Evolutionary conservation across 2,113 vertebrate genomes (phyloP).

Genomic region (Pseudois nayaur): DNA sequence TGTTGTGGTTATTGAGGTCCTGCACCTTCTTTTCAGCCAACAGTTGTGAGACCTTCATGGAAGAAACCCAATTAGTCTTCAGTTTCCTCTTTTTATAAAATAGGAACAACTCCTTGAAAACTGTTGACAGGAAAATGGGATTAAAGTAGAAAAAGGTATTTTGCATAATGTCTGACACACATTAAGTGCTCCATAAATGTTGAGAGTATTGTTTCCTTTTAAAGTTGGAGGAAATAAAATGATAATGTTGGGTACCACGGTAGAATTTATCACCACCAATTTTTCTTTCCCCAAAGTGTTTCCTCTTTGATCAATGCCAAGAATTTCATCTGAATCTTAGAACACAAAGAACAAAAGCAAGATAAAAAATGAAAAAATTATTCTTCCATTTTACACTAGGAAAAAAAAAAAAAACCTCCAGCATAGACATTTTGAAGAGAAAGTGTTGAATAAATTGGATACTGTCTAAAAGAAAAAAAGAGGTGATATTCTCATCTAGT

Average conservation of each 20-base stretch:
- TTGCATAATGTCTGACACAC: neutral
- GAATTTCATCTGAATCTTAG: neutral
- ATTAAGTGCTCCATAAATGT: neutral
- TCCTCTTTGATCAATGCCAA: neutral
- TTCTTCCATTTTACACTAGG: neutral
- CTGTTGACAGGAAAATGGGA: neutral
- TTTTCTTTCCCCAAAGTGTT: neutral
- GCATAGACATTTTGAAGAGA: neutral
- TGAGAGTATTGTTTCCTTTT: neutral
- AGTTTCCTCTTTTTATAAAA: conserved; percentile 9
- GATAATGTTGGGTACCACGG: neutral
- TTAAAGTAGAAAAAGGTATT: neutral
- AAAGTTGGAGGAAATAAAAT: neutral
- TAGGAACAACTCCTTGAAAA: neutral
- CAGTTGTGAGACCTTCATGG: neutral
- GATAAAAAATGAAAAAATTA: conserved; percentile 11
- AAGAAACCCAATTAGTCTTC: conserved; percentile 18
- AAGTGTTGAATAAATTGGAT: neutral
- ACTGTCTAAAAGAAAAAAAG: neutral
- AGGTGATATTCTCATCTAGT: neutral
- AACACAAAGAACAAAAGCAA: conserved; percentile 10
- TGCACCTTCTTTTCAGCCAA: neutral
- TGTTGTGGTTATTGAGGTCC: neutral
- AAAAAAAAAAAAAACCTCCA: neutral
- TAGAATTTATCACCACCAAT: neutral